Evolutionary conservation across 2,797 vertebrate genomes (phyloP).

Genomic region (Coilia nasus): DNA sequence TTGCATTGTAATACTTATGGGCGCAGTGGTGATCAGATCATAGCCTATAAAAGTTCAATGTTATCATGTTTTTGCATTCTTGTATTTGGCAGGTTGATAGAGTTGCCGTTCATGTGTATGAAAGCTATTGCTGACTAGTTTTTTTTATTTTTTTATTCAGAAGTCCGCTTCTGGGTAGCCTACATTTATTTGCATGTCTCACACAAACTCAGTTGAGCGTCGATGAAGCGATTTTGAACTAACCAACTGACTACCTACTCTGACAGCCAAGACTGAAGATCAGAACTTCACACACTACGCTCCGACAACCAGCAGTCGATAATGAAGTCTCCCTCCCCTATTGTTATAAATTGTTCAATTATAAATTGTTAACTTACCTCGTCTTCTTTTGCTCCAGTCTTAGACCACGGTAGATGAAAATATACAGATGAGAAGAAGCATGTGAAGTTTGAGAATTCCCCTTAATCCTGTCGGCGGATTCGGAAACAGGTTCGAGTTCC

Average conservation of each 20-base stretch:
- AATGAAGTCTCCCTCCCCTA: background rate
- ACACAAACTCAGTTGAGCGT: too few species aligned
- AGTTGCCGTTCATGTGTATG: too few species aligned
- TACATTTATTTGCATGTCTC: background rate
- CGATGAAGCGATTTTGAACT: background rate
- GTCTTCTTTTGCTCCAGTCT: slow-evolving; percentile 55
- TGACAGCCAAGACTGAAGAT: background rate
- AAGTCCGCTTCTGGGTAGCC: background rate
- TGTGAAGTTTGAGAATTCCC: slow-evolving; percentile 16
- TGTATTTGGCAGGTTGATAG: too few species aligned
- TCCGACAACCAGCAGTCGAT: background rate
- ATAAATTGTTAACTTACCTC: slow-evolving; percentile 43
- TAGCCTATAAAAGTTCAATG: background rate
- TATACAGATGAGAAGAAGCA: background rate
- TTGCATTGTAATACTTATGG: background rate
- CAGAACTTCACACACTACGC: background rate
- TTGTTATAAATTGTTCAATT: too few species aligned
- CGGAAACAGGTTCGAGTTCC: slow-evolving; percentile 8
- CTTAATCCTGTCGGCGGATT: slow-evolving; percentile 12
- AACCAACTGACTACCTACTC: background rate
- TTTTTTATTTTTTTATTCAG: background rate
- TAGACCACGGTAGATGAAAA: slow-evolving; percentile 46
- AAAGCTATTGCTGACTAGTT: background rate
- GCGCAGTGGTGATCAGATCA: background rate
- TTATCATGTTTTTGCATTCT: background rate